Evolutionary conservation across 2,888 invertebrate species (phyloP).

Genomic region (Cantharis rustica): DNA sequence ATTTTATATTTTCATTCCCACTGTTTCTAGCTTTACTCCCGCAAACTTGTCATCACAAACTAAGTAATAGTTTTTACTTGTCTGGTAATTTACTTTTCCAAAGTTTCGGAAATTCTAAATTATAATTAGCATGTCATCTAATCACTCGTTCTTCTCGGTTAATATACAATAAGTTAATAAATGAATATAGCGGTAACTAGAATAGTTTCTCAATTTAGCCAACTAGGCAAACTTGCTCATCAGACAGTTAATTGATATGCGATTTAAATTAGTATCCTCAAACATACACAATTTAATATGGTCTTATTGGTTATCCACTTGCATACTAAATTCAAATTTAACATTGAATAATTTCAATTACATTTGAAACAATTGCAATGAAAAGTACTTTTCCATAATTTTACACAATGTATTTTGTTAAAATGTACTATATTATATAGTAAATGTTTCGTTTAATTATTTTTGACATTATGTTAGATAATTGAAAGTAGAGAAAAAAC

Average conservation of each 20-base stretch:
- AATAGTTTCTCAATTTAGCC: background rate
- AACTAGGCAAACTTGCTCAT: background rate
- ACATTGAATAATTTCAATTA: background rate
- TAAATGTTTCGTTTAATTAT: background rate
- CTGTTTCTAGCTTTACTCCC: too few relatives aligned
- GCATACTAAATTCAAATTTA: background rate
- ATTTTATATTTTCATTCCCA: background rate
- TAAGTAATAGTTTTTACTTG: background rate
- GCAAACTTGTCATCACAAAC: too few relatives aligned
- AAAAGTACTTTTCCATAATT: background rate
- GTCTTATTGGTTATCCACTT: background rate
- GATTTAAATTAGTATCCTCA: background rate
- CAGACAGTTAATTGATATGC: background rate
- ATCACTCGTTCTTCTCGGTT: background rate
- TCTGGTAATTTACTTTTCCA: background rate
- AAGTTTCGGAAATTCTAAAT: background rate
- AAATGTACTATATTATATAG: background rate
- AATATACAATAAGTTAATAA: background rate
- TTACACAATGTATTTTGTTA: background rate
- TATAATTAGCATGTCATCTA: background rate
- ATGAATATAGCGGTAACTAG: background rate
- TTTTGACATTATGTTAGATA: background rate
- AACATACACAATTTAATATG: background rate
- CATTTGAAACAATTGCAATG: background rate
- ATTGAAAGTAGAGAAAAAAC: background rate